Evolutionary conservation across 1,140 invertebrate species (phyloP), one percentile per base, ranked within the genome.

Genomic region (Calephelis nemesis): DNA sequence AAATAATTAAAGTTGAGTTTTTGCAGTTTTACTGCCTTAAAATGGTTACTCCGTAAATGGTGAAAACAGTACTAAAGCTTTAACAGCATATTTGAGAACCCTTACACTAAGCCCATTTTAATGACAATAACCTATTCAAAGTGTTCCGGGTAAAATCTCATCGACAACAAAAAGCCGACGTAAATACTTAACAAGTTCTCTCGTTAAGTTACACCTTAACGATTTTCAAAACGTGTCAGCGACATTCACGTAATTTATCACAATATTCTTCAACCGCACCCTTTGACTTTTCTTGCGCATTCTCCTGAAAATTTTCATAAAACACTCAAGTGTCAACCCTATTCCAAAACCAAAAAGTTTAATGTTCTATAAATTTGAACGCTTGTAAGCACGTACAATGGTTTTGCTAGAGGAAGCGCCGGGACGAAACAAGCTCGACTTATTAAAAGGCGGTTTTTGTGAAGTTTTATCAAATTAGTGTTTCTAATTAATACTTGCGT

Each of bases 401-500:
- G 19, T 40, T 60, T 60, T n/a, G 40, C 54, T 10, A 60, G 54
- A 60, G 54, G 54, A 60, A 60, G 54, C 54, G 39, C 54, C 30
- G 54, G 39, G 54, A 60, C 8, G 54, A 60, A 60, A 60, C 39
- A 40, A 60, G 54, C 54, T 39, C 12, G 30, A 12, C 11, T 60
- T 60, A 39, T 60, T 60, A 60, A 60, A 30, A 60, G 54, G 54
- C 54, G 39, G 54, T 60, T 60, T 60, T 60, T 60, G 54, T 60
- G 10, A 60, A 60, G 54, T 60, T 60, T 60, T 60, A 40, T 60
- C 39, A 60, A 60, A 60, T 60, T 60, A 60, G 54, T 60, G 54
- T 4, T 12, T 39, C 39, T 60, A 60, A 60, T 60, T 60, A 60
- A 60, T 60, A 12, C 54, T 60, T 9, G 39, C 54, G 30, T 60